A percentile compares a stretch with the other conserved stretches of the same genome.
These are phyloP conservation scores for Campoletis raptor DNA, from an alignment of 2,888 invertebrate genomes.

Conservation along the genomic window DNA sequence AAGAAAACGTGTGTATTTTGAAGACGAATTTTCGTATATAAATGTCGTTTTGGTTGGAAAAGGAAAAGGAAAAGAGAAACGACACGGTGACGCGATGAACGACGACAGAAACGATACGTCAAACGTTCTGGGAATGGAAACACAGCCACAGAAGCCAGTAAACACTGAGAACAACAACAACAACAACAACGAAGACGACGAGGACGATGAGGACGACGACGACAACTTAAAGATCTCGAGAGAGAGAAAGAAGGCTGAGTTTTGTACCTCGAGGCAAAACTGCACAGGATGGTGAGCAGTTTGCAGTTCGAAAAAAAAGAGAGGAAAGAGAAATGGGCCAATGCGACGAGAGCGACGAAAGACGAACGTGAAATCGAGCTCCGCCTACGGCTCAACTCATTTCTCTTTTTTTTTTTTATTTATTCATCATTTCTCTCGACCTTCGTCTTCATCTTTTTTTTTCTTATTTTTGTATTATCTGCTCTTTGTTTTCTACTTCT, in stretches of 20 bases:
- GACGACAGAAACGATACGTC: conserved; percentile 77
- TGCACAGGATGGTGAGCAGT: conserved; percentile 31
- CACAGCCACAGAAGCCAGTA: conserved; percentile 43
- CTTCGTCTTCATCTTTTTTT: conserved; percentile 45
- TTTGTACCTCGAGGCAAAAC: conserved; percentile 35
- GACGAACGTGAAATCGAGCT: conserved; percentile 80
- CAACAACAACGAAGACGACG: background rate
- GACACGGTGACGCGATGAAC: conserved; percentile 63
- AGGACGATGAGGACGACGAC: background rate
- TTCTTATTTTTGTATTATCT: conserved; percentile 43
- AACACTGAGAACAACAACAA: conserved; percentile 4
- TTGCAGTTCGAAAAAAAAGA: conserved; percentile 3
- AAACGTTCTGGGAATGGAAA: conserved; percentile 81
- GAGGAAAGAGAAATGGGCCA: conserved; percentile 72
- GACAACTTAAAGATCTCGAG: conserved; percentile 12
- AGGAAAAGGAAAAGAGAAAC: background rate
- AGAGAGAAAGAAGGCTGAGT: conserved; percentile 35
- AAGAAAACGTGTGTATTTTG: background rate
- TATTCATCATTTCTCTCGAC: conserved; percentile 39
- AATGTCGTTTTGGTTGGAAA: background rate
- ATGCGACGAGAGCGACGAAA: conserved; percentile 80
- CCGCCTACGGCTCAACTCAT: conserved; percentile 78
- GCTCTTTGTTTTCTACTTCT: background rate
- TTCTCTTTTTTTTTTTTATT: conserved; percentile 62
- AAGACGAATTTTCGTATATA: background rate